These are phyloP conservation scores for Eidolon dupreanum DNA, from an alignment of 2,797 vertebrate genomes.

Conservation along the genomic window DNA sequence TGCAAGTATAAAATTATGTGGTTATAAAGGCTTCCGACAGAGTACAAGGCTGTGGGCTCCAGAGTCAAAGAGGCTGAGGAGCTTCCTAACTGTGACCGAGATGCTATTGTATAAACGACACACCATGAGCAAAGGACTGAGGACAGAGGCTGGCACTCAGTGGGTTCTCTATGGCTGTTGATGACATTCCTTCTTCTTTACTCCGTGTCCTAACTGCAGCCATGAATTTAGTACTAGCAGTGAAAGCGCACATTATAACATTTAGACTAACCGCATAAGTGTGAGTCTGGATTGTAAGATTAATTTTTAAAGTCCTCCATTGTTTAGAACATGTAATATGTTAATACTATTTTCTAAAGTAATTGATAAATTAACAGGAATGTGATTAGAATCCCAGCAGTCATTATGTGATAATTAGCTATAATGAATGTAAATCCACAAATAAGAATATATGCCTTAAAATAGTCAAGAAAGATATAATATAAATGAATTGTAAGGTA, in stretches of 20 bases:
- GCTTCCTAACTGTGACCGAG: neutral
- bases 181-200: neutral
- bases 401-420: slow-evolving; percentile 14
- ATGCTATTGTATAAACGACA: neutral
- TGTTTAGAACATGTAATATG: neutral
- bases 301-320: neutral
- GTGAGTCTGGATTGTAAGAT: neutral
- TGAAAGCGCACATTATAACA: neutral
- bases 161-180: neutral
- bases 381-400: slow-evolving; percentile 13
- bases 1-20: neutral
- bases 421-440: slow-evolving; percentile 23
- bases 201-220: neutral
- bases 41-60: neutral
- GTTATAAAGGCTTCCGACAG: neutral
- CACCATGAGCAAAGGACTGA: neutral
- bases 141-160: neutral
- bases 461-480: neutral
- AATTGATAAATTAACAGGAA: slow-evolving; percentile 22
- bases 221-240: neutral
- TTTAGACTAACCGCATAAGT: neutral
- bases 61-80: neutral
- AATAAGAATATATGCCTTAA: slow-evolving; percentile 33
- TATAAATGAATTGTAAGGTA: neutral
- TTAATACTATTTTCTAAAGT: slow-evolving; percentile 2